A percentile compares a stretch with the other conserved stretches of the same genome.
Conservation (phyloP, 2,113 vertebrate species). For the Phylloscopus trochilus region DNA sequence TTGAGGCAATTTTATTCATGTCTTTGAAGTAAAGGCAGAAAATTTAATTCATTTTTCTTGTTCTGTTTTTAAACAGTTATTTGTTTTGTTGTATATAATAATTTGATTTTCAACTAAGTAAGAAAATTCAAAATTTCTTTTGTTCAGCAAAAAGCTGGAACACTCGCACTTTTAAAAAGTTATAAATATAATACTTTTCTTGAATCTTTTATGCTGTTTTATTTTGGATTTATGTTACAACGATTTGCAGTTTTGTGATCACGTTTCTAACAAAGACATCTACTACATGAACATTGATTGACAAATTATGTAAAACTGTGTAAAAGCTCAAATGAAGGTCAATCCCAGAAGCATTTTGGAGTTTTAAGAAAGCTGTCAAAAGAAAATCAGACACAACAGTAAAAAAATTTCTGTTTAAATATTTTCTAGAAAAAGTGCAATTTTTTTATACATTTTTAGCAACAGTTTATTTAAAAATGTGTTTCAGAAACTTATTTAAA, state of each 20-base stretch:
- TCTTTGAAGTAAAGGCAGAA: background rate
- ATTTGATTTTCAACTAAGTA: background rate
- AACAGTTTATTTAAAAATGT: background rate
- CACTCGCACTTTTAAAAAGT: background rate
- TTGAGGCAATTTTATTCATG: background rate
- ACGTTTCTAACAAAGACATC: background rate
- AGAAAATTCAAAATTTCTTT: background rate
- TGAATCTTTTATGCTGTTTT: background rate
- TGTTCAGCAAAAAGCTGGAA: background rate
- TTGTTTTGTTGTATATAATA: background rate
- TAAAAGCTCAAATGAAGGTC: background rate
- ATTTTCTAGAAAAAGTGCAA: background rate
- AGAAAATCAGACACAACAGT: background rate
- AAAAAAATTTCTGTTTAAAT: background rate
- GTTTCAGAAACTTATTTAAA: background rate
- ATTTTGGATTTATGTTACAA: background rate
- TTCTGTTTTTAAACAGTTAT: background rate
- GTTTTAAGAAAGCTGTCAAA: background rate
- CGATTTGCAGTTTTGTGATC: background rate
- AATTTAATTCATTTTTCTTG: background rate
- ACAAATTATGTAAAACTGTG: background rate
- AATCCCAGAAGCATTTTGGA: background rate
- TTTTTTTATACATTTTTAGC: background rate
- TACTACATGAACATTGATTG: background rate
- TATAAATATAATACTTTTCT: background rate